Percentiles rank a stretch among this genome's conserved stretches.
These are phyloP conservation scores for Dioctria rufipes DNA, from an alignment of 2,888 invertebrate species.

Conservation along the genomic window DNA sequence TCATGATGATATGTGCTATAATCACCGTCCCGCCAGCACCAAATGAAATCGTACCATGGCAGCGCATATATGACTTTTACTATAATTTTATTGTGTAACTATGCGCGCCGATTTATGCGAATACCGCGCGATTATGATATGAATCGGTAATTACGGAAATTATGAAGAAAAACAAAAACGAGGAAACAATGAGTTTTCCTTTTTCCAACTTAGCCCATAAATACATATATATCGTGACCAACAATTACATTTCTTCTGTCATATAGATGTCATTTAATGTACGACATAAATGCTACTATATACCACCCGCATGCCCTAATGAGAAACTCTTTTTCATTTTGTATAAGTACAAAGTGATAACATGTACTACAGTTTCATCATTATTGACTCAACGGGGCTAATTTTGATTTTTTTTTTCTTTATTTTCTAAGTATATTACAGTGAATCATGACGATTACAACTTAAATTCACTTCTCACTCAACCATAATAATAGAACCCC, in stretches of 20 bases:
- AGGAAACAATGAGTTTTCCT: neutral
- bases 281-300: neutral
- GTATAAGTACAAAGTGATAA: neutral
- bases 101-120: neutral
- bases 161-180: neutral
- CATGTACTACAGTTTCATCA: neutral
- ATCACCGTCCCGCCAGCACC: too few relatives aligned
- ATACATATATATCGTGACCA: neutral
- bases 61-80: neutral
- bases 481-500: neutral
- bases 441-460: neutral
- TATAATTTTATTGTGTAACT: neutral
- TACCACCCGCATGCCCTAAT: neutral
- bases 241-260: slow-evolving; percentile 3
- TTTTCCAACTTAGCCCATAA: neutral
- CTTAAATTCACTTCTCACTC: neutral
- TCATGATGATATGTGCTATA: neutral
- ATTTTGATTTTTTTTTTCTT: neutral
- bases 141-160: neutral
- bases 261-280: neutral
- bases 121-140: neutral
- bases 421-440: neutral
- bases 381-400: slow-evolving; percentile 6
- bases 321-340: neutral
- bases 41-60: too few relatives aligned